These are phyloP conservation scores for Numenius phaeopus DNA, from an alignment of 2,797 vertebrate genomes.

Conservation along the genomic window DNA sequence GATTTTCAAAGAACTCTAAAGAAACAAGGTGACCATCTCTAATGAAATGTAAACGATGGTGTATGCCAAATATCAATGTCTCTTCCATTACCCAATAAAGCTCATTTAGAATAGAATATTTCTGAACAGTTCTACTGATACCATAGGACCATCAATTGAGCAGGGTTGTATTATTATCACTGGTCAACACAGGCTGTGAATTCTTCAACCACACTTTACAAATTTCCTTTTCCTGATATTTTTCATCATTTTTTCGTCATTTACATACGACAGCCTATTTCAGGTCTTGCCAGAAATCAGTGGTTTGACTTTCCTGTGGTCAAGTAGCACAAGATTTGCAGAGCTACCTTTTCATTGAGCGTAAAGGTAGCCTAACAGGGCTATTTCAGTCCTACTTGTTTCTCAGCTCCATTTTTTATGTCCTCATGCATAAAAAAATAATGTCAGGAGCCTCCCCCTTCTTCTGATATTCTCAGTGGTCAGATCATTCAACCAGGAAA, in stretches of 20 bases:
- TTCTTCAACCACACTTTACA: neutral
- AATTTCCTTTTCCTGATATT: neutral
- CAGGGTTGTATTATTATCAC: neutral
- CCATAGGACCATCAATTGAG: neutral
- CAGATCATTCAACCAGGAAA: neutral
- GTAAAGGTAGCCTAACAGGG: neutral
- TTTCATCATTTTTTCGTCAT: neutral
- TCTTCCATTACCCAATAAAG: neutral
- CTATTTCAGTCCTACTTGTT: neutral
- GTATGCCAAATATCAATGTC: neutral
- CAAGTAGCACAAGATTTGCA: neutral
- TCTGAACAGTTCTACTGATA: neutral
- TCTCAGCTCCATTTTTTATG: neutral
- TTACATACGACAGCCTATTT: neutral
- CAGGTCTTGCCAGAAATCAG: neutral
- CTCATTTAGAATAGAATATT: neutral
- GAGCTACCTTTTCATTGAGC: neutral
- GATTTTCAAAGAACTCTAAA: neutral
- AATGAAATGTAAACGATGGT: neutral
- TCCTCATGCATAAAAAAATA: neutral
- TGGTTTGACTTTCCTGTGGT: neutral
- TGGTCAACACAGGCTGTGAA: neutral
- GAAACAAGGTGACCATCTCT: neutral
- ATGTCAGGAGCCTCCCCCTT: neutral
- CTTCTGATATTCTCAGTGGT: neutral